Percentiles rank a stretch among this genome's conserved stretches.
Conservation (phyloP, 2,888 invertebrate genomes). For the Masnerella sp. region DNA sequence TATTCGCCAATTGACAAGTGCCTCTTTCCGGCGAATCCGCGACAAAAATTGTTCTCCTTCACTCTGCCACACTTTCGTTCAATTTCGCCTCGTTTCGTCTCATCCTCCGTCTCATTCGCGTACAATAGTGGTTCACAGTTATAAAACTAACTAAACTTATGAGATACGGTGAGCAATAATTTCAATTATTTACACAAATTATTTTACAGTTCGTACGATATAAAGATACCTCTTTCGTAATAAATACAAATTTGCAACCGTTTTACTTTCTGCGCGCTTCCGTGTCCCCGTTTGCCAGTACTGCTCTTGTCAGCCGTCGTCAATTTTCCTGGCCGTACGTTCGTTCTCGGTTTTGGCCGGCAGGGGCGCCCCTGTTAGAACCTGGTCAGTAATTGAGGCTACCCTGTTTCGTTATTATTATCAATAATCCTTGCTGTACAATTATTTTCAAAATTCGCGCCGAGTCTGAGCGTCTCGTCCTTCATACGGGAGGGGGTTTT, state of each 20-base stretch:
- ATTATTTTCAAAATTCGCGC: constrained; percentile 12
- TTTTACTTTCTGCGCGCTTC: constrained; percentile 48
- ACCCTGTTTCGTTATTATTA: constrained; percentile 77
- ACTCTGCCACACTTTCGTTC: constrained; percentile 10
- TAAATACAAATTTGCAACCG: constrained; percentile 58
- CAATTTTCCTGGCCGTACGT: constrained; percentile 25
- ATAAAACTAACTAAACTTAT: constrained; percentile 77
- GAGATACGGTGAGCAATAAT: constrained; percentile 76
- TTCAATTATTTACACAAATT: constrained; percentile 77
- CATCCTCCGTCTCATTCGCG: constrained; percentile 5
- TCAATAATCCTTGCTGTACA: constrained; percentile 67
- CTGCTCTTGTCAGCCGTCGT: not conserved
- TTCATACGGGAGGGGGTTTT: not conserved
- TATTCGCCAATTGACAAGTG: constrained; percentile 48
- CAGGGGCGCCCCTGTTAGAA: constrained; percentile 61
- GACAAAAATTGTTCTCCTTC: constrained; percentile 31
- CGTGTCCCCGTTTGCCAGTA: constrained; percentile 21
- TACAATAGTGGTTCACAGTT: constrained; percentile 71
- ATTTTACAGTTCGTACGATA: constrained; percentile 74
- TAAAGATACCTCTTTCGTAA: constrained; percentile 67
- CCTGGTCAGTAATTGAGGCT: constrained; percentile 75
- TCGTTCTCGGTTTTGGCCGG: constrained; percentile 54
- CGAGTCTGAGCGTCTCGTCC: not conserved
- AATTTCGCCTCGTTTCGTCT: constrained; percentile 15
- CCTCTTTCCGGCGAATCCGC: constrained; percentile 27